Evolutionary conservation across 2,113 vertebrate genomes (phyloP), one percentile per base, ranked within the genome.

Genomic region (Alouatta palliata): DNA sequence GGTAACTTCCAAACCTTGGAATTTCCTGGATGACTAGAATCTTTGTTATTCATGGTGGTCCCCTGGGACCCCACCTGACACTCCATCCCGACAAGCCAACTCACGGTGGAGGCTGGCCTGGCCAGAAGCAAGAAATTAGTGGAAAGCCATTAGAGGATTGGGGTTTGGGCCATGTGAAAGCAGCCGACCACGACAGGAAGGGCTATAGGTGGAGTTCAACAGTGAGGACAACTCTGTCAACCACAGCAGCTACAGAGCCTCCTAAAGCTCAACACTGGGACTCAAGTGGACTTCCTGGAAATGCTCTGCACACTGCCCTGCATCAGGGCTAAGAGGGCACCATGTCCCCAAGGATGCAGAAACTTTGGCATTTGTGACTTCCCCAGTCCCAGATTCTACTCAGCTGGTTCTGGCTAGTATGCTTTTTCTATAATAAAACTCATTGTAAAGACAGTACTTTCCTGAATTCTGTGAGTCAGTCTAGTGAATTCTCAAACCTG

Each of bases 291-390:
- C 43, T 47, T 58, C 56, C 73, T 80, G 16, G 37, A 54, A 56
- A 77, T n/a, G n/a, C 37, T 64, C 64, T 35, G 37, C 6, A 49
- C 6, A 19, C 1, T 12, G 40, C 32, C 14, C 25, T 21, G 56
- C 8, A 17, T 35, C 75, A 56, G n/a, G 30, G 16, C 52, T 19
- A 8, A 64, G 23, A 47, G 37, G 61, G 17, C 8, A 58, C 54
- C 2, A 0, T 23, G 27, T 13, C 47, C 87, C 27, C 0, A 0
- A 49, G 54, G 56, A 82, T 76, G 25, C 0, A 37, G n/a, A n/a
- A 9, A 32, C 19, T 45, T 27, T 64, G 61, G 9, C 10, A 12
- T 14, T 16, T 1, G 68, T 71, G 13, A 32, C 45, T n/a, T 20
- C 45, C 17, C 5, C 12, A 68, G 85, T 23, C 2, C 43, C 80